Conservation (phyloP, 2,888 invertebrate species). For the Ormyrus labotus region DNA sequence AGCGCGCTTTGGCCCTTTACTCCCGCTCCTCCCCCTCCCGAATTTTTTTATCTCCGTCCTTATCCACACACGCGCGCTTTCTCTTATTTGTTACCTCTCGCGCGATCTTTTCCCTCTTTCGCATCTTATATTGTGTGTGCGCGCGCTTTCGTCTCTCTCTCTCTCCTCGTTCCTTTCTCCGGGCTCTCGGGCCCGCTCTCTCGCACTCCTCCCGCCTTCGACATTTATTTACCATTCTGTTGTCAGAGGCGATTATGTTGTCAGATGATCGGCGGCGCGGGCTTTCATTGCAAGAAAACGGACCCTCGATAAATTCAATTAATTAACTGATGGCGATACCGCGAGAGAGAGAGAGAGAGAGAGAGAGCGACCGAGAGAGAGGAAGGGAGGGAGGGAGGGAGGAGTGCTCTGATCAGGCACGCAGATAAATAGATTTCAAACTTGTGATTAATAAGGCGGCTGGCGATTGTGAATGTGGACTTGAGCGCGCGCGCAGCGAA, state of each 20-base stretch:
- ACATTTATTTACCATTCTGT: constrained; percentile 57
- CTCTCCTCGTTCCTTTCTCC: background rate
- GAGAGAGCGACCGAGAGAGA: background rate
- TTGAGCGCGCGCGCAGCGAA: constrained; percentile 1
- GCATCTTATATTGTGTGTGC: constrained; percentile 21
- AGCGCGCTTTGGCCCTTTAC: background rate
- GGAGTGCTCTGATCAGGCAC: constrained; percentile 23
- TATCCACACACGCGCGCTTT: constrained; percentile 15
- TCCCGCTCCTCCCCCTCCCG: background rate
- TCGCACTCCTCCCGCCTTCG: constrained; percentile 34
- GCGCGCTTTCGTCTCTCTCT: background rate
- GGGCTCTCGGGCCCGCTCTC: background rate
- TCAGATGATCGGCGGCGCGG: constrained; percentile 51
- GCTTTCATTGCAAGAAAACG: constrained; percentile 13
- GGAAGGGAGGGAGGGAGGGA: background rate
- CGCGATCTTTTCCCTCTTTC: constrained; percentile 52
- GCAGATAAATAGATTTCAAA: constrained; percentile 54
- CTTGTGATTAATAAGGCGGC: constrained; percentile 50
- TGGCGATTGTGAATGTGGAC: background rate
- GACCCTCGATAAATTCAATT: constrained; percentile 57
- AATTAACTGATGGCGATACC: constrained; percentile 50
- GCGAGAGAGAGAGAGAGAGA: background rate
- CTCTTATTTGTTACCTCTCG: constrained; percentile 55
- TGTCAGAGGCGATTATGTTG: constrained; percentile 58
- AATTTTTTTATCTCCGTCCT: too few relatives aligned